Percentiles rank a stretch among this genome's conserved stretches.
phyloP scores from a whole-genome alignment of 2,113 vertebrate species.

The Chelonoidis abingdonii region DNA sequence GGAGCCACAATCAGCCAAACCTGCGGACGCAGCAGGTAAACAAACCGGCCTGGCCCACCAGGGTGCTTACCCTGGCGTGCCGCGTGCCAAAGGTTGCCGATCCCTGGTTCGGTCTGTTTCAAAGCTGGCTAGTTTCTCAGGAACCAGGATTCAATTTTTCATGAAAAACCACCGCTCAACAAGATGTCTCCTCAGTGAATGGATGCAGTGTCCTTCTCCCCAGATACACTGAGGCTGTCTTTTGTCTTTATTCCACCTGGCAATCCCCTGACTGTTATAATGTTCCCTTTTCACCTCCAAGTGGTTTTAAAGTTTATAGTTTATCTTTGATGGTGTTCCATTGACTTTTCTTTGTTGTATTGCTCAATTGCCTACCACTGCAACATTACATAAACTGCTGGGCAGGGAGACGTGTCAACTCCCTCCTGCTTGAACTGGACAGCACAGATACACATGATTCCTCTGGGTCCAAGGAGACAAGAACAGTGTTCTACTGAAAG shows the following conservation, averaged over 20 bases:
- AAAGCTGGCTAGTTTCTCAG: not conserved
- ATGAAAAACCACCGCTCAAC: not conserved
- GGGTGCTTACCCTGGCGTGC: too few relatives aligned
- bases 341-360: not conserved
- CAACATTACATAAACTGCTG: not conserved
- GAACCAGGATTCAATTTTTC: not conserved
- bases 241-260: not conserved
- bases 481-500: not conserved
- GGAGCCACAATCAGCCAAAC: too few relatives aligned
- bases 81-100: too few relatives aligned
- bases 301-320: not conserved
- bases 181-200: not conserved
- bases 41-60: too few relatives aligned
- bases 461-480: not conserved
- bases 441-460: not conserved
- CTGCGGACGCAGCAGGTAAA: too few relatives aligned
- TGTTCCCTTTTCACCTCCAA: not conserved
- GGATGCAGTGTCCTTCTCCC: not conserved
- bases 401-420: not conserved
- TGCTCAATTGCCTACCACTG: too few relatives aligned
- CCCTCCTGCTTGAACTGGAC: not conserved
- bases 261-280: not conserved
- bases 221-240: not conserved
- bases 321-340: not conserved
- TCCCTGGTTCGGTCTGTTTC: not conserved